phyloP scores from a whole-genome alignment of 2,113 vertebrate genomes.

The Anseranas semipalmata region DNA sequence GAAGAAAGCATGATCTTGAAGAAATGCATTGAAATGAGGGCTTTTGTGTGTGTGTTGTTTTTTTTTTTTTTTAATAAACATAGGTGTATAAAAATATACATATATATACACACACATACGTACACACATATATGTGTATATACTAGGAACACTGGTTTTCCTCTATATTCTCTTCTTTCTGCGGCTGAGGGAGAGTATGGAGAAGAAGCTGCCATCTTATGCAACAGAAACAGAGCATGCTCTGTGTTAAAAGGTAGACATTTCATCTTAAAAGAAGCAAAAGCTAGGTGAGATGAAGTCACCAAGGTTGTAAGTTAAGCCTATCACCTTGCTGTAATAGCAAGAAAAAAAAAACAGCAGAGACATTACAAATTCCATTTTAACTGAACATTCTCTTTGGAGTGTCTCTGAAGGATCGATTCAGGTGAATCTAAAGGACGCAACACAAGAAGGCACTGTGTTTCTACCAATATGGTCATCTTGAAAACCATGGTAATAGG shows the following conservation, averaged over 20 bases:
- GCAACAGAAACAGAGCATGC: neutral
- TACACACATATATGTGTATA: rapidly evolving
- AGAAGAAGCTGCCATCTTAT: neutral
- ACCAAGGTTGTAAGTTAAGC: neutral
- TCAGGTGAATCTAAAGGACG: neutral
- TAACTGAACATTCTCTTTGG: neutral
- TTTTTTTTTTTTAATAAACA: neutral
- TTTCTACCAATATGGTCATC: neutral
- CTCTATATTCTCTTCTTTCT: neutral
- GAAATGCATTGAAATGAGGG: neutral
- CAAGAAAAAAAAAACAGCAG: neutral
- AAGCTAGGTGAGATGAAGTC: neutral
- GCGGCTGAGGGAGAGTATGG: neutral
- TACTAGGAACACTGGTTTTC: neutral
- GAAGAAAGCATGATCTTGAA: neutral
- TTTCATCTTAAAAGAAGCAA: neutral
- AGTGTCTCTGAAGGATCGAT: neutral
- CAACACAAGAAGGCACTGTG: neutral
- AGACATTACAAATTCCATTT: neutral
- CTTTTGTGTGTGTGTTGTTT: neutral
- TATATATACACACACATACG: neutral
- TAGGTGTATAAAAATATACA: too few species aligned
- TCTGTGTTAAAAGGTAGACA: neutral
- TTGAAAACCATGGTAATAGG: neutral
- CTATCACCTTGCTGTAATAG: neutral